Evolutionary conservation across 2,888 invertebrate genomes (phyloP).

Genomic region (Campoplex nolae): DNA sequence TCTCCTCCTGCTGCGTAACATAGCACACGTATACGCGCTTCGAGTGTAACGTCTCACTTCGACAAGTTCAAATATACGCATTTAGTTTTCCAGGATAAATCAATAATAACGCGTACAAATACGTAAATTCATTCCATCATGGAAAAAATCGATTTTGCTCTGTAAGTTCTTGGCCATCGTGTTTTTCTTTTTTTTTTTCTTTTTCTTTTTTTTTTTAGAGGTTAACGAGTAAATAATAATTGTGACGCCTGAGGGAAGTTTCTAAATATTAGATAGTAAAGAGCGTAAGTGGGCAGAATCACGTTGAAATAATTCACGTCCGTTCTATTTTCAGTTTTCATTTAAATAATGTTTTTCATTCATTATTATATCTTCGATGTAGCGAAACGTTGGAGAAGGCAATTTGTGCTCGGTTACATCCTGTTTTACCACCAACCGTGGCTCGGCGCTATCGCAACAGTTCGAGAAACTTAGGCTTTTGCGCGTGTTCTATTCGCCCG

Average conservation of each 20-base stretch:
- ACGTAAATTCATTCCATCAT: not conserved
- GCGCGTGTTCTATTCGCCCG: not conserved
- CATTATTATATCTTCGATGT: not conserved
- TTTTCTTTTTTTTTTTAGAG: no score
- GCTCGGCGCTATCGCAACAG: not conserved
- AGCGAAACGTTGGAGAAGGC: not conserved
- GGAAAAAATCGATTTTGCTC: not conserved
- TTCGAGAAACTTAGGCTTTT: not conserved
- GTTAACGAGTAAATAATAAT: not conserved
- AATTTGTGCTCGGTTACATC: not conserved
- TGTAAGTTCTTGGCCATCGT: not conserved
- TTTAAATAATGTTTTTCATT: not conserved
- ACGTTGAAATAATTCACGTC: not conserved
- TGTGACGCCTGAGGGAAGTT: not conserved
- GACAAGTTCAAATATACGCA: slow-evolving; percentile 50
- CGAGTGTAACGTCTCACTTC: not conserved
- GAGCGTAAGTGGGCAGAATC: not conserved
- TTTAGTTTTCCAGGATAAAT: slow-evolving; percentile 59
- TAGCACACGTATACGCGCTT: not conserved
- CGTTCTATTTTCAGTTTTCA: not conserved
- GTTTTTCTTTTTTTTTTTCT: not conserved
- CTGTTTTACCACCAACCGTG: not conserved
- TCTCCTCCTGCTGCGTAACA: slow-evolving; percentile 27
- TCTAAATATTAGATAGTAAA: not conserved
- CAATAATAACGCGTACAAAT: slow-evolving; percentile 35